These are phyloP conservation scores for Gobio gobio DNA, from an alignment of 2,113 vertebrate species.

Conservation along the genomic window DNA sequence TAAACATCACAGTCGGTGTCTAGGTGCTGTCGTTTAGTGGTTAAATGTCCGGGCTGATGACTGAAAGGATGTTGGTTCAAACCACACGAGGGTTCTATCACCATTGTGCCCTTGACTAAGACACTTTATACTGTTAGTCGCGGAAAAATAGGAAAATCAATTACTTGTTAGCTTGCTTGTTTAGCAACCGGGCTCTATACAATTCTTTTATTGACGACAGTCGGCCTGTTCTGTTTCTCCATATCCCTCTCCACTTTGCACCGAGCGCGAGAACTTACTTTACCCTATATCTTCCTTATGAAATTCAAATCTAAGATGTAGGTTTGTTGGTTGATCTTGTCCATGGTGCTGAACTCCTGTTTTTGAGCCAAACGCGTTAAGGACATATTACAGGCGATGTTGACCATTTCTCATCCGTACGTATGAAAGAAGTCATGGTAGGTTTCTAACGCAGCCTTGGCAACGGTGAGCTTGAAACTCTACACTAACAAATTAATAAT, in stretches of 20 bases:
- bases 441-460: constrained; percentile 25
- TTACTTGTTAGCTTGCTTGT: neutral
- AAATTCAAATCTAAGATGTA: neutral
- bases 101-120: neutral
- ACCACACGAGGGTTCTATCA: neutral
- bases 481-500: constrained; percentile 49
- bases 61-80: constrained; percentile 8
- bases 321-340: constrained; percentile 52
- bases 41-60: neutral
- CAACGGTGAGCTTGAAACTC: constrained; percentile 40
- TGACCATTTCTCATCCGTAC: neutral
- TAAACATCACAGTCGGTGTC: constrained; percentile 68
- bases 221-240: neutral
- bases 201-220: neutral
- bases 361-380: neutral
- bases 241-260: constrained; percentile 38
- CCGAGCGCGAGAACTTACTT: neutral
- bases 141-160: neutral
- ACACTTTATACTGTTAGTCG: neutral
- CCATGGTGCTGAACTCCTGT: constrained; percentile 63
- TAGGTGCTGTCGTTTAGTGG: neutral
- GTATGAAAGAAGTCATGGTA: neutral
- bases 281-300: neutral
- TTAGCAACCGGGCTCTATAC: neutral
- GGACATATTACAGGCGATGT: constrained; percentile 1